Conservation (phyloP, 2,888 invertebrate genomes). For the Abscondita cerata region DNA sequence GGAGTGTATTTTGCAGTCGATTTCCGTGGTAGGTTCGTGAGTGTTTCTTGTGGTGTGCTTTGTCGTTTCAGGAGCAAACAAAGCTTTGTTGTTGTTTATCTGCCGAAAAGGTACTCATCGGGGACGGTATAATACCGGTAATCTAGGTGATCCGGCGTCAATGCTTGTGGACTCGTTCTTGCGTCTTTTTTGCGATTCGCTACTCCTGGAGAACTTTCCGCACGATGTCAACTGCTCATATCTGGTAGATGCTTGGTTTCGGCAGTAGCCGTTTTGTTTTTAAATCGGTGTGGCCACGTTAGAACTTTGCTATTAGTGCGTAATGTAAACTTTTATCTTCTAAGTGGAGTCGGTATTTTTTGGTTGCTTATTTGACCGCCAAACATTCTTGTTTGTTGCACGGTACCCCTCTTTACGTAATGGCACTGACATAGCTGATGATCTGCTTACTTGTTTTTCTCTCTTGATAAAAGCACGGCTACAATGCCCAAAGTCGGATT, state of each 20-base stretch:
- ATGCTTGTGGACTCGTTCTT: not conserved
- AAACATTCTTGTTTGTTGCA: constrained; percentile 42
- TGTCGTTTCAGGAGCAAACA: too few species aligned
- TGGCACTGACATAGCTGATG: constrained; percentile 38
- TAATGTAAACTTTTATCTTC: too few species aligned
- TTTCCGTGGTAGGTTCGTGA: too few species aligned
- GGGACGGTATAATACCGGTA: not conserved
- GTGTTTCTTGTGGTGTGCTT: too few species aligned
- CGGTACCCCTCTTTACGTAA: constrained; percentile 38
- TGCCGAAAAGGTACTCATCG: not conserved
- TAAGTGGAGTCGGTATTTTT: constrained; percentile 40
- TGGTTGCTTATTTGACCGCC: too few species aligned
- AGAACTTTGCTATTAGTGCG: constrained; percentile 35
- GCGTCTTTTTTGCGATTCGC: too few species aligned
- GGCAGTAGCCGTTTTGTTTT: not conserved
- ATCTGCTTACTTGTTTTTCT: constrained; percentile 14
- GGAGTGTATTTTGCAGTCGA: too few species aligned
- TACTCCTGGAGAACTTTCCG: too few species aligned
- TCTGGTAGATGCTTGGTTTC: too few species aligned
- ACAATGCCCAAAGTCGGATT: constrained; percentile 32
- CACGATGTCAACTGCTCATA: not conserved
- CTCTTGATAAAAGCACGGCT: constrained; percentile 42
- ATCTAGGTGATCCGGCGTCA: not conserved
- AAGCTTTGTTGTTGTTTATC: not conserved
- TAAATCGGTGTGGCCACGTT: too few species aligned